Evolutionary conservation across 2,113 vertebrate species (phyloP).

Genomic region (Pygoscelis antarcticus): DNA sequence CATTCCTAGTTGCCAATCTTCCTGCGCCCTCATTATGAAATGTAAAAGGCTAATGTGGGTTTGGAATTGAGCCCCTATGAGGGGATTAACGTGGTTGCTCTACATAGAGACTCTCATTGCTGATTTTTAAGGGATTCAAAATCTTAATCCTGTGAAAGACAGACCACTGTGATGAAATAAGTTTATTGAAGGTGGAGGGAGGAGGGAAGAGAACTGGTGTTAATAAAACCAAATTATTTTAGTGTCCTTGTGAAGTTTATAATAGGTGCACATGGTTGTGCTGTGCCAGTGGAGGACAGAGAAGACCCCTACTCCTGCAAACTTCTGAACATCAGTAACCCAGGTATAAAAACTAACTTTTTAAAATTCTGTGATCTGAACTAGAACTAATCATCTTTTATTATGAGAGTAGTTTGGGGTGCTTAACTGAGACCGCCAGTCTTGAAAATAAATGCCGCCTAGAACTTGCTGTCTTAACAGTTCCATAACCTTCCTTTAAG

Average conservation of each 20-base stretch:
- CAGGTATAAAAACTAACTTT: constrained; percentile 76
- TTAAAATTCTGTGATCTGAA: neutral
- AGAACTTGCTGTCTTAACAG: neutral
- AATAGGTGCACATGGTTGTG: constrained; percentile 88
- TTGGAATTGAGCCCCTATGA: neutral
- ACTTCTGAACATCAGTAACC: constrained; percentile 89
- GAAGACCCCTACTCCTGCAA: constrained; percentile 95
- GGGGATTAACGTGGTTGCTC: neutral
- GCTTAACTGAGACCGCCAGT: neutral
- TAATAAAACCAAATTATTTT: constrained; percentile 67
- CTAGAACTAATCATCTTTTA: neutral
- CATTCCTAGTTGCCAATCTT: neutral
- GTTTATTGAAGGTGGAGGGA: neutral
- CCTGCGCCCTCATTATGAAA: neutral
- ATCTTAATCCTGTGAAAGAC: neutral
- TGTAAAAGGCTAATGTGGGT: neutral
- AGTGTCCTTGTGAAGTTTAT: constrained; percentile 97
- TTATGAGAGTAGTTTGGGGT: neutral
- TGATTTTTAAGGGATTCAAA: neutral
- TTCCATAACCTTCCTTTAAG: neutral
- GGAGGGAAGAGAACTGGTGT: constrained; percentile 38
- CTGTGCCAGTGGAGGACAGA: constrained; percentile 90
- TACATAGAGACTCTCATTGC: neutral
- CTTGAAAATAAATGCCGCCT: neutral
- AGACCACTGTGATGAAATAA: neutral